Conservation (phyloP, 64 coral and sea anemone genomes). For the Montipora cactus region DNA sequence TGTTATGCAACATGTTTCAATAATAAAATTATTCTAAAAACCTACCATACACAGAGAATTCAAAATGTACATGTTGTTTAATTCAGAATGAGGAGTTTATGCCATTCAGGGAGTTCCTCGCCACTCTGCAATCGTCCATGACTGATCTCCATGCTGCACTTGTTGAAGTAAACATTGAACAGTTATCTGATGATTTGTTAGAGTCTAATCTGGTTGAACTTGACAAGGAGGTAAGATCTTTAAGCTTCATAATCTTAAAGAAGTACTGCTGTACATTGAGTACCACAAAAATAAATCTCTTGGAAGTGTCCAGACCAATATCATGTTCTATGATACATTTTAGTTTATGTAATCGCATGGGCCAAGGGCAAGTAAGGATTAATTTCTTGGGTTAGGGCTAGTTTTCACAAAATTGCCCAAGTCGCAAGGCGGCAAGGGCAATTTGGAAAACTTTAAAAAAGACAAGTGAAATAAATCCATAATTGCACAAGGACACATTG, state of each 20-base stretch:
- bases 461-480: too few relatives aligned
- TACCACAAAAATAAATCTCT: too few relatives aligned
- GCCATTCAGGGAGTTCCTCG: slow-evolving; percentile 69
- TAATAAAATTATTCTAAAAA: not conserved
- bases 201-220: slow-evolving; percentile 76
- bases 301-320: too few relatives aligned
- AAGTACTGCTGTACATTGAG: not conserved
- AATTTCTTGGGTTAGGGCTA: too few relatives aligned
- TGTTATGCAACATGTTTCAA: too few relatives aligned
- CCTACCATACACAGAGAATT: not conserved
- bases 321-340: too few relatives aligned
- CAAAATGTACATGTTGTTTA: not conserved
- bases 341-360: too few relatives aligned
- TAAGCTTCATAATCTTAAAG: not conserved
- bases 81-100: slow-evolving; percentile 62
- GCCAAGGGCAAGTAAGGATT: too few relatives aligned
- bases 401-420: too few relatives aligned
- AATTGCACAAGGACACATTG: too few relatives aligned
- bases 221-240: slow-evolving; percentile 79
- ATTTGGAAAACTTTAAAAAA: too few relatives aligned
- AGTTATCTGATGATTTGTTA: slow-evolving; percentile 77
- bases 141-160: slow-evolving; percentile 66
- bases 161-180: slow-evolving; percentile 72
- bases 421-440: too few relatives aligned
- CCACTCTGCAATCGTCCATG: slow-evolving; percentile 48